Evolutionary conservation across 2,113 vertebrate genomes (phyloP).

Genomic region (Anarhynchus alexandrinus): DNA sequence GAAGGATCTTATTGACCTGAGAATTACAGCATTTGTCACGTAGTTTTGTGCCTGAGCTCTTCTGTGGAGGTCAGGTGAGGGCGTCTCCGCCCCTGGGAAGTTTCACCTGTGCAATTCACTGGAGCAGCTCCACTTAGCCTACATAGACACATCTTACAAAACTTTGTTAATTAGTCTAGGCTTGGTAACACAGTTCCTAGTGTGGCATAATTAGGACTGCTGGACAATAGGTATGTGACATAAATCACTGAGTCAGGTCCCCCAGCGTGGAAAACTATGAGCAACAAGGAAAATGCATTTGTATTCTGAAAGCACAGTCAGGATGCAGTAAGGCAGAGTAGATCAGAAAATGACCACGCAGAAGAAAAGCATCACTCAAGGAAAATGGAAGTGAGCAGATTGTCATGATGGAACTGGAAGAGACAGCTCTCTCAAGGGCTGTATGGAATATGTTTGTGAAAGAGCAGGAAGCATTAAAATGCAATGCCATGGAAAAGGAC

Average conservation of each 20-base stretch:
- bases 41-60: background rate
- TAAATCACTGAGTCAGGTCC: background rate
- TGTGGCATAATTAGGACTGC: background rate
- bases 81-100: background rate
- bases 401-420: background rate
- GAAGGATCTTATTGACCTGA: background rate
- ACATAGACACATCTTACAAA: background rate
- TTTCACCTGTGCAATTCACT: background rate
- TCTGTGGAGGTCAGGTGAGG: accelerated
- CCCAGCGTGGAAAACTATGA: background rate
- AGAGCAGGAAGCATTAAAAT: conserved; percentile 15
- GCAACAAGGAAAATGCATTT: background rate
- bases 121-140: background rate
- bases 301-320: background rate
- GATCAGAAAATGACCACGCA: background rate
- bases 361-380: background rate
- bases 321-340: background rate
- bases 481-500: background rate
- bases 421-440: conserved; percentile 10
- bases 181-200: background rate
- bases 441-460: background rate
- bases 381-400: background rate
- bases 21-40: background rate
- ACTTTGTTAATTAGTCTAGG: background rate
- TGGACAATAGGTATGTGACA: background rate